Conservation (phyloP, 2,888 invertebrate genomes). For the Hypomecis punctinalis region DNA sequence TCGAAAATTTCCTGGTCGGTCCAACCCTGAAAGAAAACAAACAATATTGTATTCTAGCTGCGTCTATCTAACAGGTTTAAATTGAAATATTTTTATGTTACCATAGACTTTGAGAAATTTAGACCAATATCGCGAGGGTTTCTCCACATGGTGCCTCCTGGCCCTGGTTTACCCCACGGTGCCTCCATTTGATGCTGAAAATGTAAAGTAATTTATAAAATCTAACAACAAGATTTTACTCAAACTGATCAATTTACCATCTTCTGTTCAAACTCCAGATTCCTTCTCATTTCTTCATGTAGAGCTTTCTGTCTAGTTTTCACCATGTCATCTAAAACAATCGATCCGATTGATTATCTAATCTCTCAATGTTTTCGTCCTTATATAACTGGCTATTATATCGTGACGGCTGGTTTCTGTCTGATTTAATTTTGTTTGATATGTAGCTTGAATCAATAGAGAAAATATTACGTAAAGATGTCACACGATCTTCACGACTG, state of each 20-base stretch:
- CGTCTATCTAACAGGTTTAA: not conserved
- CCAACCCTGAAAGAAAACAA: slow-evolving; percentile 67
- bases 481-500: not conserved
- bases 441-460: not conserved
- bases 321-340: slow-evolving; percentile 83
- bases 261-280: slow-evolving; percentile 80
- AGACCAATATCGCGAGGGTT: slow-evolving; percentile 89
- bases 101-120: slow-evolving; percentile 92
- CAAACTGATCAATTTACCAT: slow-evolving; percentile 73
- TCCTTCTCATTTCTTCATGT: slow-evolving; percentile 75
- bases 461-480: not conserved
- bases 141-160: slow-evolving; percentile 90
- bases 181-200: slow-evolving; percentile 75
- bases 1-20: slow-evolving; percentile 75
- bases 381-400: not conserved
- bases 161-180: slow-evolving; percentile 89
- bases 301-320: slow-evolving; percentile 80
- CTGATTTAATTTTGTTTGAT: not conserved
- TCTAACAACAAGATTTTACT: not conserved
- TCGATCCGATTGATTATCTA: not conserved
- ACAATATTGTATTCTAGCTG: not conserved
- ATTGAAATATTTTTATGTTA: slow-evolving; percentile 59
- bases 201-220: slow-evolving; percentile 30
- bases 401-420: not conserved
- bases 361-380: not conserved